Evolutionary conservation across 2,113 vertebrate genomes (phyloP).

Genomic region (Tapirus terrestris): DNA sequence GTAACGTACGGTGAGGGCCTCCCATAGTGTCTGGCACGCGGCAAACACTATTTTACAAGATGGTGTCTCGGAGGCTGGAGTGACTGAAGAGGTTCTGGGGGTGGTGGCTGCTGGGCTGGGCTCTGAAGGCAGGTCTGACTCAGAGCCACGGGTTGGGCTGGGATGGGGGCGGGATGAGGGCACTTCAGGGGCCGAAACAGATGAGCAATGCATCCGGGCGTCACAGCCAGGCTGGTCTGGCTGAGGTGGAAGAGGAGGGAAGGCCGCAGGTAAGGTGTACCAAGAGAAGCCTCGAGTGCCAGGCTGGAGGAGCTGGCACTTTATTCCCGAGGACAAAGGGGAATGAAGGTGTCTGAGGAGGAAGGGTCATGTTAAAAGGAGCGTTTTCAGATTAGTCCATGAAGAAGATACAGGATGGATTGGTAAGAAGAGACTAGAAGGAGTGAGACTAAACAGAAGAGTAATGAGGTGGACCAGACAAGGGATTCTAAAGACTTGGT

Average conservation of each 20-base stretch:
- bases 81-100: neutral
- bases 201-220: neutral
- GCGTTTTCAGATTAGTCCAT: neutral
- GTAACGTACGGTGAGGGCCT: fast-evolving
- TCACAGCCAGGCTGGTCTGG: neutral
- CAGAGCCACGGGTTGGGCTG: no score
- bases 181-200: fast-evolving
- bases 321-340: neutral
- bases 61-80: neutral
- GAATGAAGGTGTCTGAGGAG: neutral
- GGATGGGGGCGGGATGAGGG: fast-evolving
- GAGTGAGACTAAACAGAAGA: neutral
- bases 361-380: neutral
- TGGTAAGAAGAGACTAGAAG: neutral
- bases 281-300: no score
- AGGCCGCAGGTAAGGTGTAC: neutral
- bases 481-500: fast-evolving
- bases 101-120: neutral
- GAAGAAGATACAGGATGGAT: neutral
- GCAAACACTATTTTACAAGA: fast-evolving
- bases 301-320: neutral
- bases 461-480: neutral
- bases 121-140: neutral
- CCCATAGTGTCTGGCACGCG: fast-evolving
- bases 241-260: fast-evolving